Evolutionary conservation across 2,888 invertebrate species (phyloP), one percentile per base, ranked within the genome.

Genomic region (Agonum fuliginosum): DNA sequence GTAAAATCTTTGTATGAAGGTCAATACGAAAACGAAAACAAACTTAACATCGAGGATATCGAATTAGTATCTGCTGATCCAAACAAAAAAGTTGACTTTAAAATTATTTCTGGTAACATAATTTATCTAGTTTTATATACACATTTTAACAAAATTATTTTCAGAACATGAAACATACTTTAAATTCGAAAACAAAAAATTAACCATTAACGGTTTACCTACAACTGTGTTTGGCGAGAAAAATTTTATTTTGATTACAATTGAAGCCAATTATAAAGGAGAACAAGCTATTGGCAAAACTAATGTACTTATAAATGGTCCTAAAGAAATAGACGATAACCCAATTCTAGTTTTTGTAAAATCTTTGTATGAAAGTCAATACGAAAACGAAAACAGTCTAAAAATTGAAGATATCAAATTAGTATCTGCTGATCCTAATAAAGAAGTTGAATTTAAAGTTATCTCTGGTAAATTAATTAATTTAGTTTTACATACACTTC

Each of bases 121-220:
- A 17, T 34, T 41, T 19, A n/a, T n/a, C n/a, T n/a, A n/a, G n/a
- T n/a, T n/a, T n/a, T n/a, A n/a, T 41, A 17, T 17, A 69, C 34
- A 37, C 10, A 37, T 19, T n/a, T 69, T 41, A 24, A 17, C 17
- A 62, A 27, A 62, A 62, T 48, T 19, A 10, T 48, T 48, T 48
- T 10, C 19, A 20, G 48, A 48, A 19, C 10, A 17, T 20, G 19
- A 17, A 10, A 8, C 10, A 5, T 20, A 48, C 19, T 48, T 48
- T 48, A 10, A 48, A 8, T 48, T 48, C 19, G 20, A 48, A 10
- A 2, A 1, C 17, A 48, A 48, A 10, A 48, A 48, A 48, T 48
- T 48, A 48, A 48, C 2, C 17, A 17, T 48, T 17, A 20, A 4
- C 1, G n/a, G 19, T 48, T 8, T 48, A 4, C 48, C 17, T 6